Evolutionary conservation across 2,888 invertebrate species (phyloP).

Genomic region (Aromia moschata): DNA sequence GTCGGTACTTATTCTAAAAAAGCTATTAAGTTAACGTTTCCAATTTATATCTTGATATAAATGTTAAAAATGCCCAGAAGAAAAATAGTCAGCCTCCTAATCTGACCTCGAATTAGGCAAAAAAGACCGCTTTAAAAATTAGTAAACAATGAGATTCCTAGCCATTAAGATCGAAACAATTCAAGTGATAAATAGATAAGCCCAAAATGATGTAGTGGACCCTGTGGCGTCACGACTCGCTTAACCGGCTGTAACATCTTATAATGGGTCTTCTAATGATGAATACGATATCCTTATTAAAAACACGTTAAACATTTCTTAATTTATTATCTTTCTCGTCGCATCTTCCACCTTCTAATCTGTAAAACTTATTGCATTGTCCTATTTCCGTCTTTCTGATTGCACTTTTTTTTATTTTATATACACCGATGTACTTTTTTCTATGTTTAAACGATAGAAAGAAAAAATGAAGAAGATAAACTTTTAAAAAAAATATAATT

Average conservation of each 20-base stretch:
- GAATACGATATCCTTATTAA: slow-evolving; percentile 13
- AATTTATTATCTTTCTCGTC: not conserved
- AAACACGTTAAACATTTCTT: slow-evolving; percentile 7
- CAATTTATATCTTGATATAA: slow-evolving; percentile 30
- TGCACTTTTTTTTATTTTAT: too few relatives aligned
- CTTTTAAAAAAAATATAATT: too few relatives aligned
- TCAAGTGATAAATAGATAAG: slow-evolving; percentile 27
- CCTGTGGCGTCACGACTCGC: slow-evolving; percentile 22
- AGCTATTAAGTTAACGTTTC: slow-evolving; percentile 28
- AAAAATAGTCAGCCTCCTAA: slow-evolving; percentile 23
- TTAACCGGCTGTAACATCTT: slow-evolving; percentile 21
- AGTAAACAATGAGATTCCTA: slow-evolving; percentile 32
- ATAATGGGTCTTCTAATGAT: slow-evolving; percentile 21
- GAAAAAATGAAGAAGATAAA: too few relatives aligned
- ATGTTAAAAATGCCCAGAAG: slow-evolving; percentile 34
- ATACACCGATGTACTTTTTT: too few relatives aligned
- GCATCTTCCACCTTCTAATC: not conserved
- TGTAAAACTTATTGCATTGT: too few relatives aligned
- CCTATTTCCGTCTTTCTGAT: too few relatives aligned
- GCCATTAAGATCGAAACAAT: slow-evolving; percentile 29
- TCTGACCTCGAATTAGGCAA: slow-evolving; percentile 31
- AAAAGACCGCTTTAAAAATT: slow-evolving; percentile 32
- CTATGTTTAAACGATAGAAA: too few relatives aligned
- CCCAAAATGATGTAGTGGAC: slow-evolving; percentile 32
- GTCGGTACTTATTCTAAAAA: slow-evolving; percentile 20